These are phyloP conservation scores for Bambusicola thoracicus DNA, from an alignment of 2,113 vertebrate genomes.

Conservation along the genomic window DNA sequence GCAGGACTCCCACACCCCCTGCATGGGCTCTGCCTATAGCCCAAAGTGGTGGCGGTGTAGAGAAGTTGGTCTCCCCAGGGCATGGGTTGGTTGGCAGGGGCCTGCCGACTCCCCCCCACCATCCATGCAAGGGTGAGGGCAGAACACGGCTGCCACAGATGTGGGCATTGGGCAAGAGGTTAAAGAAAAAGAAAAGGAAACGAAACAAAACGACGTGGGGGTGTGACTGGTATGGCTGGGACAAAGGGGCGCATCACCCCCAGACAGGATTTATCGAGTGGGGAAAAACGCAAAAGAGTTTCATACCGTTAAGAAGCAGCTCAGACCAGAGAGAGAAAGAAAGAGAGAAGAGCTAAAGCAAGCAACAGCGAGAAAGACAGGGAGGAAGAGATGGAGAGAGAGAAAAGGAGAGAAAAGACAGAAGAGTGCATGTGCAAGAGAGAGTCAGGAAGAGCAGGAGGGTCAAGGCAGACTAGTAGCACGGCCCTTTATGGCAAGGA, in stretches of 20 bases:
- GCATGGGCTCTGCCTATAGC: neutral
- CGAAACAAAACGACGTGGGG: neutral
- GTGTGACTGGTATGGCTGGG: neutral
- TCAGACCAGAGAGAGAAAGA: slow-evolving; percentile 73
- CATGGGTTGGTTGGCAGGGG: neutral
- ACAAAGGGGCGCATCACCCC: neutral
- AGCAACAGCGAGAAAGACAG: slow-evolving; percentile 64
- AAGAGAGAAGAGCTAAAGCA: slow-evolving; percentile 39
- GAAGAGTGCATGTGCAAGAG: slow-evolving; percentile 52
- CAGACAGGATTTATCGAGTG: slow-evolving; percentile 38
- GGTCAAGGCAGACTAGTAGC: slow-evolving; percentile 97
- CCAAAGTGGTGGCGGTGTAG: neutral
- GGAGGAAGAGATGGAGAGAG: slow-evolving; percentile 40
- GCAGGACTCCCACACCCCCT: neutral
- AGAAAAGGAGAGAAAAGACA: slow-evolving; percentile 6
- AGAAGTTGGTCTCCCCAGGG: neutral
- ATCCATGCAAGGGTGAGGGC: slow-evolving; percentile 17
- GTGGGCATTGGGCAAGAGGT: neutral
- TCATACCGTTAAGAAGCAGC: slow-evolving; percentile 83
- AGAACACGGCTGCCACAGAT: neutral
- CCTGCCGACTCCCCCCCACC: slow-evolving; percentile 21
- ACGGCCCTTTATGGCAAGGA: slow-evolving; percentile 98
- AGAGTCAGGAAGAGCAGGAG: slow-evolving; percentile 68
- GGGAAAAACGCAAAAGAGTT: slow-evolving; percentile 66
- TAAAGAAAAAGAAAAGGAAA: neutral